Conservation (phyloP, 2,888 invertebrate species). For the Fabriciana adippe region DNA sequence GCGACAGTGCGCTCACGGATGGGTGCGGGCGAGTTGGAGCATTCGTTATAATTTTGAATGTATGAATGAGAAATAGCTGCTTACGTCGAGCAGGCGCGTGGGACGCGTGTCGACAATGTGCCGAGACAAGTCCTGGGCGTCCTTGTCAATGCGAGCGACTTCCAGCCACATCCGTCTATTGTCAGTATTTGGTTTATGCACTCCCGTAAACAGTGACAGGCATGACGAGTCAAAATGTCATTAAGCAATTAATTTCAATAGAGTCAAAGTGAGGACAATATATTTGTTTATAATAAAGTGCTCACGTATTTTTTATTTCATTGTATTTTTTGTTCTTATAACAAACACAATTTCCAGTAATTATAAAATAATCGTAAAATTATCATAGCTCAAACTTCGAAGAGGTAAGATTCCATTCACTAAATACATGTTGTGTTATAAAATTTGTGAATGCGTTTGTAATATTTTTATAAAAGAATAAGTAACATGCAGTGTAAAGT, state of each 20-base stretch:
- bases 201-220: constrained; percentile 70
- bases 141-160: constrained; percentile 83
- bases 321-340: too few species aligned
- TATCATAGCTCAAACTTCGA: not conserved
- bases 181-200: constrained; percentile 77
- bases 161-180: constrained; percentile 82
- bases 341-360: too few species aligned
- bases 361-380: not conserved
- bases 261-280: not conserved
- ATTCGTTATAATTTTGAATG: constrained; percentile 81
- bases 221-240: constrained; percentile 58
- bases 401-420: not conserved
- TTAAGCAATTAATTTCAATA: constrained; percentile 1
- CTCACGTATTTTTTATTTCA: too few species aligned
- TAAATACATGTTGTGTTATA: constrained; percentile 25
- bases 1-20: constrained; percentile 67
- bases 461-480: constrained; percentile 66
- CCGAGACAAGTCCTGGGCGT: constrained; percentile 80
- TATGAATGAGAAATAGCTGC: constrained; percentile 79
- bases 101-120: constrained; percentile 76
- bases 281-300: too few species aligned
- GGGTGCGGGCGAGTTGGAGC: constrained; percentile 75
- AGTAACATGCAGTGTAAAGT: constrained; percentile 73
- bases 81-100: constrained; percentile 68
- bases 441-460: constrained; percentile 59